Conservation (phyloP, 2,888 invertebrate genomes). For the Aspidapion aeneum region DNA sequence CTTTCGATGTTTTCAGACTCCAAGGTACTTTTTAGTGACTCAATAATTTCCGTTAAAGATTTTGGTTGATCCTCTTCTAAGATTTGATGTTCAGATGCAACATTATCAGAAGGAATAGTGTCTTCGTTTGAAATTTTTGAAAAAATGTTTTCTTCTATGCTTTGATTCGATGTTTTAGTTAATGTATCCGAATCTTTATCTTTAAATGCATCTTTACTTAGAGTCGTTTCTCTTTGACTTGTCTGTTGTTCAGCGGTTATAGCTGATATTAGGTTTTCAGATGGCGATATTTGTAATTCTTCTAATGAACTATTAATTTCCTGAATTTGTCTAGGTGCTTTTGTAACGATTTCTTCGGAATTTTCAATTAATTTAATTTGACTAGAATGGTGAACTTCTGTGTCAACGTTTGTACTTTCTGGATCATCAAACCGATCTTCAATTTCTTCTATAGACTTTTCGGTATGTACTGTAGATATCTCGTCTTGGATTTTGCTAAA, state of each 20-base stretch:
- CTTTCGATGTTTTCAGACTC: constrained; percentile 15
- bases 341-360: not conserved
- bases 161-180: too few relatives aligned
- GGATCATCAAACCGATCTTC: too few relatives aligned
- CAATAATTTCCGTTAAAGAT: not conserved
- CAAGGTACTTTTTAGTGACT: not conserved
- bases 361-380: too few relatives aligned
- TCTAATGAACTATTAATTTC: too few relatives aligned
- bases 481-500: constrained; percentile 37
- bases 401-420: not conserved
- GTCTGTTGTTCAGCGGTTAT: too few relatives aligned
- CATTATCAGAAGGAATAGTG: not conserved
- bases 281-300: too few relatives aligned
- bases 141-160: too few relatives aligned
- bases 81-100: not conserved
- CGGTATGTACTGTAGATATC: constrained; percentile 25
- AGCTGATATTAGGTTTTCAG: too few relatives aligned
- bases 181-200: not conserved
- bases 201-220: too few relatives aligned
- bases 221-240: too few relatives aligned
- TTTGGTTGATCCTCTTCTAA: not conserved
- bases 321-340: not conserved
- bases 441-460: not conserved
- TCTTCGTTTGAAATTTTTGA: not conserved
- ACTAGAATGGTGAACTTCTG: not conserved